phyloP scores from a whole-genome alignment of 2,113 vertebrate genomes.

The Chelonoidis abingdonii region DNA sequence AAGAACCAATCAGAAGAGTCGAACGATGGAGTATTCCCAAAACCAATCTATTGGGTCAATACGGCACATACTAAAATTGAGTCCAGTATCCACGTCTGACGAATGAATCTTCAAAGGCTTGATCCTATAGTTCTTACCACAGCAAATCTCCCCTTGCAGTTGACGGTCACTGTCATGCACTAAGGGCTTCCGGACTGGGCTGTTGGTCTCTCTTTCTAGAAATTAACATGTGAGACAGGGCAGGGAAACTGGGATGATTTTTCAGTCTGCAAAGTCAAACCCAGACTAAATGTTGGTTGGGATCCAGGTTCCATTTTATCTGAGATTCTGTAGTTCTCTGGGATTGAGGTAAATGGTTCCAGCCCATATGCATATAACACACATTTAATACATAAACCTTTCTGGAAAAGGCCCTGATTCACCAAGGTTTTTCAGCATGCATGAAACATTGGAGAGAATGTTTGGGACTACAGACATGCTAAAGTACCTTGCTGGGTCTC shows the following conservation, averaged over 20 bases:
- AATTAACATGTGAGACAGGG: background rate
- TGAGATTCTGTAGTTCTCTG: background rate
- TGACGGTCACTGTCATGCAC: background rate
- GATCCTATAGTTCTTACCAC: background rate
- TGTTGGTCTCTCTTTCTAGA: background rate
- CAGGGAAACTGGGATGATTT: background rate
- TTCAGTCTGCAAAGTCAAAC: background rate
- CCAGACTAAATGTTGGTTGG: background rate
- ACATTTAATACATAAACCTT: background rate
- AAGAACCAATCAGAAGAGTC: background rate
- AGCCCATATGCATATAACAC: background rate
- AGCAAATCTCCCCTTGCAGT: background rate
- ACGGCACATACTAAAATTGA: background rate
- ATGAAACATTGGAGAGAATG: background rate
- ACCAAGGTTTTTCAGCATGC: background rate
- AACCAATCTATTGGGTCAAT: background rate
- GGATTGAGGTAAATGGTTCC: background rate
- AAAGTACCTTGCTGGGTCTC: background rate
- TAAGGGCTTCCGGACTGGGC: background rate
- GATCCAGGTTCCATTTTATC: background rate
- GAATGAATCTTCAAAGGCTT: background rate
- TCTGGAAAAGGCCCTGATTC: background rate
- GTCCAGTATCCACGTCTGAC: background rate
- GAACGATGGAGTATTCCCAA: background rate
- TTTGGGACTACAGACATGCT: background rate